phyloP scores from a whole-genome alignment of 2,797 vertebrate genomes.

The Centroberyx gerrardi region DNA sequence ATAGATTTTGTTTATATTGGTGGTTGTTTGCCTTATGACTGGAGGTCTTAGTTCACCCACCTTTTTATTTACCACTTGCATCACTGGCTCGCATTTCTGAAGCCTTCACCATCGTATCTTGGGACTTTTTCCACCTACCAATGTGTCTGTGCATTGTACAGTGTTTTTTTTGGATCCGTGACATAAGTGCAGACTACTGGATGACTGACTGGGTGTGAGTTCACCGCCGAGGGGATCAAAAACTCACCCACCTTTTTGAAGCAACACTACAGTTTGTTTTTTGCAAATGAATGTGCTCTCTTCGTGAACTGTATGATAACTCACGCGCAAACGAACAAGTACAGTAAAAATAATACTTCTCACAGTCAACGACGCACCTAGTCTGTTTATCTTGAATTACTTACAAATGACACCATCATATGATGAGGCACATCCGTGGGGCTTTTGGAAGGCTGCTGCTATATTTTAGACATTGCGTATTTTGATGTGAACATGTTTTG shows the following conservation, averaged over 20 bases:
- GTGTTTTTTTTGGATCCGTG: not conserved
- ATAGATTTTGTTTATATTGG: not conserved
- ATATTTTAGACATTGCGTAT: conserved; percentile 72
- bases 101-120: conserved; percentile 14
- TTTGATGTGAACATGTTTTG: conserved; percentile 78
- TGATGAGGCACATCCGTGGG: conserved; percentile 64
- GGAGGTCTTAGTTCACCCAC: conserved; percentile 11
- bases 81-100: conserved; percentile 33
- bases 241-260: conserved; percentile 32
- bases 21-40: not conserved
- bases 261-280: conserved; percentile 24
- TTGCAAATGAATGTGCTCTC: conserved; percentile 35
- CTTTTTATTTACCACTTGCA: not conserved
- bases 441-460: conserved; percentile 78
- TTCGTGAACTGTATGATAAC: conserved; percentile 57
- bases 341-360: conserved; percentile 32
- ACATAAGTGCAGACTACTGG: conserved; percentile 8
- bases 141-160: too few species aligned
- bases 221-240: not conserved
- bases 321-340: conserved; percentile 56
- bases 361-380: conserved; percentile 60
- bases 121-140: conserved; percentile 12
- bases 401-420: conserved; percentile 63
- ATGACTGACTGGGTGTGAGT: not conserved
- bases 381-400: conserved; percentile 64